These are phyloP conservation scores for Sclerodermus sp. DNA, from an alignment of 2,888 invertebrate genomes.

Conservation along the genomic window DNA sequence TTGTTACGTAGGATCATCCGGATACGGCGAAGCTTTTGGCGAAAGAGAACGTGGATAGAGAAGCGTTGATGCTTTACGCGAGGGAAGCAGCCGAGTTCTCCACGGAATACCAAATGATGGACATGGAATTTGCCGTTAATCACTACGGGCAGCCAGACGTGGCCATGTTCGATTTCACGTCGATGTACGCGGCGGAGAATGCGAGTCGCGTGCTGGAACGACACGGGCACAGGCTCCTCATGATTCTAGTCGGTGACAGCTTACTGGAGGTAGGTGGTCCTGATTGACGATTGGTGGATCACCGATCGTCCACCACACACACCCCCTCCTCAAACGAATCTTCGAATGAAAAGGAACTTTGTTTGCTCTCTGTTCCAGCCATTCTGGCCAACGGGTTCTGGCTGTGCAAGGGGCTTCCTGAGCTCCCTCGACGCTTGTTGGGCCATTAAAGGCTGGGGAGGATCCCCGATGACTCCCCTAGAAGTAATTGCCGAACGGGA, in stretches of 20 bases:
- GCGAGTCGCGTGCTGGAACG: constrained; percentile 81
- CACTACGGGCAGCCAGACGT: constrained; percentile 97
- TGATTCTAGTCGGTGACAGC: constrained; percentile 94
- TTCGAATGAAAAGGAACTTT: constrained; percentile 6
- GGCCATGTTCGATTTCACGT: constrained; percentile 98
- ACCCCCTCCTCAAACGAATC: no score
- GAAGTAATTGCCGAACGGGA: constrained; percentile 93
- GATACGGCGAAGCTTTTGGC: constrained; percentile 88
- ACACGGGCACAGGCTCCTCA: constrained; percentile 77
- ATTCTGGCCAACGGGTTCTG: constrained; percentile 99
- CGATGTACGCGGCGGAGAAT: constrained; percentile 97
- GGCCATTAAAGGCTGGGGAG: constrained; percentile 85
- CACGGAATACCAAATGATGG: constrained; percentile 82
- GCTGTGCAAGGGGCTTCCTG: constrained; percentile 95
- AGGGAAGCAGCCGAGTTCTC: constrained; percentile 94
- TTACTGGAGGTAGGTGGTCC: constrained; percentile 85
- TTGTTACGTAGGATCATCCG: constrained; percentile 71
- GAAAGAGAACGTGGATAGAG: constrained; percentile 88
- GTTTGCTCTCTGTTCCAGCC: constrained; percentile 66
- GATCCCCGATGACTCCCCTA: constrained; percentile 69
- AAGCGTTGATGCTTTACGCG: constrained; percentile 86
- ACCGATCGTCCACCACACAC: no score
- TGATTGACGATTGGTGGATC: no score
- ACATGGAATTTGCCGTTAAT: constrained; percentile 94
- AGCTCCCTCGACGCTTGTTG: constrained; percentile 96